Evolutionary conservation across 1,140 invertebrate genomes (phyloP), one percentile per base, ranked within the genome.

Genomic region (Helicoverpa armigera): DNA sequence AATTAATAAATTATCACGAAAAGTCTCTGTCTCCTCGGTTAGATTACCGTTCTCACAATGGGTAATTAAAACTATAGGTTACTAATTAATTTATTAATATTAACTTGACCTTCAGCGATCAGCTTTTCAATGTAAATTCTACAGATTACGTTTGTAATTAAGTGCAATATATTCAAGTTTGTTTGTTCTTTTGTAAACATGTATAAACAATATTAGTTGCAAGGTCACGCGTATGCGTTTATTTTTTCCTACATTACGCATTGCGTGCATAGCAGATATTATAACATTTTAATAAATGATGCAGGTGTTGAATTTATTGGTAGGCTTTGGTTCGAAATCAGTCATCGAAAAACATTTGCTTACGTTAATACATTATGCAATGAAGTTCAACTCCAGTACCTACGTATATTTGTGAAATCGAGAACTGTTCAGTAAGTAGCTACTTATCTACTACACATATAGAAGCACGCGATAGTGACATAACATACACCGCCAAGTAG

Each of bases 71-170:
- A 50, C 67, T 63, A 72, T 58, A 63, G 73, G 50, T 29, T 69
- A 60, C 80, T 54, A 82, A 75, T 70, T 75, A 75, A 58, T 75
- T n/a, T 85, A 82, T 80, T 81, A 74, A 80, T 83, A 81, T 85
- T 84, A 79, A 80, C 82, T 84, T 83, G 86, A 84, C 86, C 86
- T 85, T 88, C 76, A 61, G 79, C 74, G 63, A 81, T 87, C 79
- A 65, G 60, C 81, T 85, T 79, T 83, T 67, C 73, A 84, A 83
- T 84, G 84, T 80, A 84, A 81, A 81, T 83, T 54, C 58, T 81
- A 63, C 75, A 63, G 53, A 83, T 79, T 74, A 70, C 60, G 43
- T 73, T 43, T 80, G 70, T 65, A 60, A 79, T 73, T 80, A 53
- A 74, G 53, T 29, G 43, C 58, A 67, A 74, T 75, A 23, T 76